Evolutionary conservation across 2,797 vertebrate genomes (phyloP), one percentile per base, ranked within the genome.

Genomic region (Saxicola maurus): DNA sequence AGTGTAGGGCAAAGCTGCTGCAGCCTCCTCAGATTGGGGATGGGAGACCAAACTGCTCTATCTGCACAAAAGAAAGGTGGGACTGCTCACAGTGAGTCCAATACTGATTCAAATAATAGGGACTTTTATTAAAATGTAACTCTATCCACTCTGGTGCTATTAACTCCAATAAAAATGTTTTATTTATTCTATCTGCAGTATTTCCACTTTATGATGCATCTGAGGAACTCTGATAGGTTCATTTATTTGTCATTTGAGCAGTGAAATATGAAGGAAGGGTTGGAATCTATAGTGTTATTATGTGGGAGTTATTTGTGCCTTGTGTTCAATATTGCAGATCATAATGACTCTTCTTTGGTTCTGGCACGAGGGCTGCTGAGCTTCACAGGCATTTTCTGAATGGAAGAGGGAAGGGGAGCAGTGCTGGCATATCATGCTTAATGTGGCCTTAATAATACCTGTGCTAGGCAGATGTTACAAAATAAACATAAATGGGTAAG

Each of bases 161-260:
- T 92, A 94, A 79, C 64, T 46, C 56, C 64, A 91, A 93, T 91
- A 91, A 92, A 91, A 91, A 92, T 92, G 67, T 61, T 94, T 94
- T 96, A 91, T 94, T 96, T 95, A 87, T 92, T 87, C 87, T 91
- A 45, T 65, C 89, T 87, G 85, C 87, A 92, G 42, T 91, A 92
- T 92, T 93, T 95, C 77, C 80, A 87, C 67, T 91, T 91, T 85
- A 90, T 83, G 91, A 72, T 90, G 37, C 55, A 38, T 87, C 86
- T 65, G 75, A 78, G 64, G 59, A 78, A 11, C 80, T 89, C 71
- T 48, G 91, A 89, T 91, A 64, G 80, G 74, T 94, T 94, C 87
- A 93, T 94, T 95, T 96, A 75, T 94, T 93, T 92, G 82, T 93
- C 82, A 57, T 92, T 94, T 93, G 91, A 86, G 75, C 64, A 71